phyloP scores from a whole-genome alignment of 2,113 vertebrate genomes.

The Phalacrocorax brasilianus region DNA sequence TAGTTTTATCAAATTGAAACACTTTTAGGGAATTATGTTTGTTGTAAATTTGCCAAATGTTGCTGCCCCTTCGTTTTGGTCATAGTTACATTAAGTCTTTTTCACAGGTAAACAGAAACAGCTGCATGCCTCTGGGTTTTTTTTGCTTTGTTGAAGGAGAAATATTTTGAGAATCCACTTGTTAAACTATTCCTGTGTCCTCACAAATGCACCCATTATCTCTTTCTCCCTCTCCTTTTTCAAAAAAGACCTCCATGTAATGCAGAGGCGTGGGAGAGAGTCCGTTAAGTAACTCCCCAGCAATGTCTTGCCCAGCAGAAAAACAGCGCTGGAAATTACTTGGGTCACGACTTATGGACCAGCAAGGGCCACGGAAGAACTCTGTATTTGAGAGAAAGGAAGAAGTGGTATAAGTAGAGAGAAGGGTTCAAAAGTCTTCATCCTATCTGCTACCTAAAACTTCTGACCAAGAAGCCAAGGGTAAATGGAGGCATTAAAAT shows the following conservation, averaged over 20 bases:
- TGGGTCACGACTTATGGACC: neutral
- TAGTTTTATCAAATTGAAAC: neutral
- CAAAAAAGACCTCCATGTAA: neutral
- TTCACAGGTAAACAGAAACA: neutral
- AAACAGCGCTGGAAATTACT: neutral
- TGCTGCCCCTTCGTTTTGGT: neutral
- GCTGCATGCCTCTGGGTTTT: neutral
- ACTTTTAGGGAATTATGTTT: neutral
- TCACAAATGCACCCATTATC: neutral
- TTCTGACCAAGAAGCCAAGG: neutral
- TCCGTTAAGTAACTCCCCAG: neutral
- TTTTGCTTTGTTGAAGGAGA: neutral
- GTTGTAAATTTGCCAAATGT: neutral
- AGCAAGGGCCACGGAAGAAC: neutral
- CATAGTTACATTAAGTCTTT: neutral
- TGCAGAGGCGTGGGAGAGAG: neutral
- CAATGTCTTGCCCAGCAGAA: neutral
- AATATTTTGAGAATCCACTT: neutral
- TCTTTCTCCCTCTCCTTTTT: neutral
- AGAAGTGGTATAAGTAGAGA: neutral
- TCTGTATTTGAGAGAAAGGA: neutral
- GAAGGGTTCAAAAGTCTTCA: neutral
- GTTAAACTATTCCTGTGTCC: neutral
- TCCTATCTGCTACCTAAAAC: neutral
- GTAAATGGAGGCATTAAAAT: neutral